A percentile compares a stretch with the other conserved stretches of the same genome.
Evolutionary conservation across 1,140 invertebrate species (phyloP).

Genomic region (Hypothenemus hampei): DNA sequence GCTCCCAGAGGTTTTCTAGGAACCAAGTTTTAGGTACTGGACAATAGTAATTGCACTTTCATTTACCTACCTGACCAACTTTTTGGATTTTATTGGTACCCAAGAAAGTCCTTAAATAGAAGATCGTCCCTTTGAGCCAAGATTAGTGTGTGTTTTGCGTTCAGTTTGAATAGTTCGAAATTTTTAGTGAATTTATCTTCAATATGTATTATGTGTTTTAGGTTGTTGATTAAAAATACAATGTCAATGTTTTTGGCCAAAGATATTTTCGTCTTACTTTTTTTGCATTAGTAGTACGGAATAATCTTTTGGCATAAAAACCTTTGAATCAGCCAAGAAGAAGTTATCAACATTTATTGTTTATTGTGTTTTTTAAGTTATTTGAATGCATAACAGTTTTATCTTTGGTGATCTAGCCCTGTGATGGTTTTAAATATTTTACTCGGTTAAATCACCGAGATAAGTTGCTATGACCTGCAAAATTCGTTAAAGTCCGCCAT

Average conservation of each 20-base stretch:
- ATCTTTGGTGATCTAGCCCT: conserved; percentile 48
- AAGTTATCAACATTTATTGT: no score
- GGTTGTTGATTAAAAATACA: background rate
- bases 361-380: no score
- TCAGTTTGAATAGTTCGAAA: no score
- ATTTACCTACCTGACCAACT: conserved; percentile 12
- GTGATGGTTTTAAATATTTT: conserved; percentile 37
- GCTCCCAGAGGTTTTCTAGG: conserved; percentile 2
- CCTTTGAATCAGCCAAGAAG: conserved; percentile 2
- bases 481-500: background rate
- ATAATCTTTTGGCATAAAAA: conserved; percentile 31
- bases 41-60: conserved; percentile 10
- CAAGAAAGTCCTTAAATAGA: background rate
- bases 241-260: conserved; percentile 27
- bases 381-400: conserved; percentile 13
- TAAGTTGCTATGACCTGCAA: conserved; percentile 22
- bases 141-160: background rate
- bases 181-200: no score
- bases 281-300: conserved; percentile 35
- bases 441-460: conserved; percentile 39
- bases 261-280: conserved; percentile 29
- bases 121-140: background rate
- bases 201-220: no score
- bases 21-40: background rate
- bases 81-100: background rate